phyloP scores from a whole-genome alignment of 2,113 vertebrate species.

The Hyla sarda region DNA sequence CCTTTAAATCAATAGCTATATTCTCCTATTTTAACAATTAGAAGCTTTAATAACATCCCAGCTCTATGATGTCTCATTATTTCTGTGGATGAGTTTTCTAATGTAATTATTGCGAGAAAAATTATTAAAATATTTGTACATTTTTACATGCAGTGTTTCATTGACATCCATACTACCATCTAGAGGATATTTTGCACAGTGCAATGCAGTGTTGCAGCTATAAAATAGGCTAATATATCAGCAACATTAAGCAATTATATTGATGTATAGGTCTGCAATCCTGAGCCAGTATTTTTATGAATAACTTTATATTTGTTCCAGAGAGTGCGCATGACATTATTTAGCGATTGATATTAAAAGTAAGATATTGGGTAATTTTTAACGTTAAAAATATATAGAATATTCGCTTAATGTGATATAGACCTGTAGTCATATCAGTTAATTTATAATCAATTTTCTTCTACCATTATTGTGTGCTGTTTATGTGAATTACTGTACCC shows the following conservation, averaged over 20 bases:
- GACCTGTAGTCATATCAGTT: constrained; percentile 13
- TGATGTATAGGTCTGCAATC: not conserved
- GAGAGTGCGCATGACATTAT: constrained; percentile 3
- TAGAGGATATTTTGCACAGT: constrained; percentile 27
- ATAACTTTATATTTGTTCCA: not conserved
- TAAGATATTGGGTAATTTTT: constrained; percentile 12
- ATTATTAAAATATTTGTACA: not conserved
- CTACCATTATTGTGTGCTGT: not conserved
- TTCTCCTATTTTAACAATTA: not conserved
- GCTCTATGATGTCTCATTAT: not conserved
- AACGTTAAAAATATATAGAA: not conserved
- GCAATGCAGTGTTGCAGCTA: not conserved
- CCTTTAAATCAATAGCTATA: constrained; percentile 8
- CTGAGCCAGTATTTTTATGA: not conserved
- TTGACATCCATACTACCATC: constrained; percentile 34
- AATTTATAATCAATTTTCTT: constrained; percentile 1
- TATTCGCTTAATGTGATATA: not conserved
- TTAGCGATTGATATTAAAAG: not conserved
- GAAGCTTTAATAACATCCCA: not conserved
- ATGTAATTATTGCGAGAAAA: not conserved
- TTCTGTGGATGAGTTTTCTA: not conserved
- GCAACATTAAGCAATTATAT: constrained; percentile 8
- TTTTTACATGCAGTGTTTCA: not conserved
- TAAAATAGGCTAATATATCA: not conserved
- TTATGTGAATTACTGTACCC: not conserved